Percentiles rank a stretch among this genome's conserved stretches.
Conservation (phyloP, 1,140 invertebrate genomes). For the Mercenaria mercenaria region DNA sequence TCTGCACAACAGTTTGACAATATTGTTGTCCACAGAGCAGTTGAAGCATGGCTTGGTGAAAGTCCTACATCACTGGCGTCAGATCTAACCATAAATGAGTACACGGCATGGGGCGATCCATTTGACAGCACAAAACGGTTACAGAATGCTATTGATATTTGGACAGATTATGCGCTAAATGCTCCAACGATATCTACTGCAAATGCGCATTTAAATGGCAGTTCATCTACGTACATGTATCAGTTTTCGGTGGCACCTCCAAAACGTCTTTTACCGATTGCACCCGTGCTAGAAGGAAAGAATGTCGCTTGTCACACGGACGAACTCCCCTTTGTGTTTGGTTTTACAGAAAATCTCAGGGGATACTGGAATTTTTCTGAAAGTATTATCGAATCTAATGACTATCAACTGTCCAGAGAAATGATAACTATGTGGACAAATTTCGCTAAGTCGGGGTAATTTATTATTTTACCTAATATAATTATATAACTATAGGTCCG, state of each 20-base stretch:
- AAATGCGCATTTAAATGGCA: not conserved
- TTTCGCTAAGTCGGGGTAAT: slow-evolving; percentile 77
- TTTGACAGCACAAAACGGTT: not conserved
- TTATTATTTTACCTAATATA: too few relatives aligned
- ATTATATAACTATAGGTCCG: too few relatives aligned
- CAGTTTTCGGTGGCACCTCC: slow-evolving; percentile 49
- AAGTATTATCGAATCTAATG: not conserved
- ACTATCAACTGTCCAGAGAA: slow-evolving; percentile 30
- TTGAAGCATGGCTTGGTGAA: slow-evolving; percentile 57
- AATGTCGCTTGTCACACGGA: slow-evolving; percentile 68
- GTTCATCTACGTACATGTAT: slow-evolving; percentile 39
- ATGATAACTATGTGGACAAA: slow-evolving; percentile 74
- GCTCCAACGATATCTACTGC: slow-evolving; percentile 27
- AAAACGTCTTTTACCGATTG: slow-evolving; percentile 24
- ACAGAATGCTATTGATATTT: not conserved
- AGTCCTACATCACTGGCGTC: not conserved
- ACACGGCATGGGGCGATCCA: slow-evolving; percentile 38
- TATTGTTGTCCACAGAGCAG: slow-evolving; percentile 15
- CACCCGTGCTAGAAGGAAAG: not conserved
- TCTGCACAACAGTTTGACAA: slow-evolving; percentile 8
- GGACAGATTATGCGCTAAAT: slow-evolving; percentile 19
- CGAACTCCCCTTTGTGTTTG: slow-evolving; percentile 72
- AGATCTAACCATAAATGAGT: slow-evolving; percentile 13
- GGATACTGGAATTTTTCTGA: not conserved
- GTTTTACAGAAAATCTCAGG: slow-evolving; percentile 17